Evolutionary conservation across 2,797 vertebrate genomes (phyloP), one percentile per base, ranked within the genome.

Genomic region (Oreochromis mossambicus): DNA sequence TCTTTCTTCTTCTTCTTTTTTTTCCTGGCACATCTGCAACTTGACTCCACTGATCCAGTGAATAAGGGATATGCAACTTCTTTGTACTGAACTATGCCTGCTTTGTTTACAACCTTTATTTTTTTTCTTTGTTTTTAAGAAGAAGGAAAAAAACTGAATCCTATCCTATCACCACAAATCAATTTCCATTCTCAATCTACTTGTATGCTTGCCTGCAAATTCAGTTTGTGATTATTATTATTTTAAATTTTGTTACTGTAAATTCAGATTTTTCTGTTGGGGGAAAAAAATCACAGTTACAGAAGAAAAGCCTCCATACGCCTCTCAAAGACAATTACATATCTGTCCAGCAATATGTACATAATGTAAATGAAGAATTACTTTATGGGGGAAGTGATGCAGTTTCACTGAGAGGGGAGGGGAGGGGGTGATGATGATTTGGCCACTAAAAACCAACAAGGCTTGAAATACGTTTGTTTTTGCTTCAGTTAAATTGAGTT

Each of bases 321-420:
- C 83, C 86, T 83, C 54, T 88, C 58, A 41, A 79, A 82, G 56
- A 92, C 80, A 88, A 89, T 86, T 70, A 78, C 85, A 82, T 79
- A 87, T 87, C 54, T 89, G 88, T 92, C 89, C 84, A 90, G 84
- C 86, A 93, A 93, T 91, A 91, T 96, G 96, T 96, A 96, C 81
- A 97, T 95, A 96, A 56, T 96, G 95, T 96, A 96, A 95, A 96
- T 92, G 93, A 87, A 86, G 86, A 94, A 91, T 91, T 83, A 83
- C 82, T 87, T 88, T 73, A 92, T 79, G 90, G 91, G 91, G 86
- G 41, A 91, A 89, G 82, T 86, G 88, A 89, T 89, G 88, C 85
- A 90, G 86, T 92, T 94, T 89, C 86, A 90, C 90, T 84, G 88
- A 91, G 88, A 89, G 87, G 78, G n/a, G 75, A 70, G 15, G 86